These are phyloP conservation scores for Grus americana DNA, from an alignment of 2,113 vertebrate genomes.

Conservation along the genomic window DNA sequence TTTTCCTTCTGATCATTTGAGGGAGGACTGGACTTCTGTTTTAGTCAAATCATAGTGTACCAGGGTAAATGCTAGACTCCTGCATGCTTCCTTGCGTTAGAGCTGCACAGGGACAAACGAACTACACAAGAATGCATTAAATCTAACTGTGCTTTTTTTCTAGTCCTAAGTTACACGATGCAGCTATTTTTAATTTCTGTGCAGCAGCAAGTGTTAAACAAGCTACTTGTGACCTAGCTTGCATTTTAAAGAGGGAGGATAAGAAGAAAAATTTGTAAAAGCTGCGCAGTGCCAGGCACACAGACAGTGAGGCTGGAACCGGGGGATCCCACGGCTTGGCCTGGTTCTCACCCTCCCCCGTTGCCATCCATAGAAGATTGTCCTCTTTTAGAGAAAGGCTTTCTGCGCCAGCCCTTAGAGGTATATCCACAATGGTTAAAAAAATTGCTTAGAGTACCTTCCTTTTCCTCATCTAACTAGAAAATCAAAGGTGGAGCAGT, in stretches of 20 bases:
- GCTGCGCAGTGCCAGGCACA: neutral
- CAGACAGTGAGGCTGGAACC: neutral
- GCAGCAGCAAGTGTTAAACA: slow-evolving; percentile 16
- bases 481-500: neutral
- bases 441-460: neutral
- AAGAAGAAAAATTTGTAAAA: neutral
- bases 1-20: neutral
- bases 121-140: neutral
- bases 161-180: neutral
- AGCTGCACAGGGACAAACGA: neutral
- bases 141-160: neutral
- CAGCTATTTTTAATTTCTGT: slow-evolving; percentile 19
- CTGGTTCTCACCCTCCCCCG: neutral
- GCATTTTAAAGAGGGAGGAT: neutral
- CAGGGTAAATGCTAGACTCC: neutral
- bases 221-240: neutral
- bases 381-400: neutral
- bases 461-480: neutral
- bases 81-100: neutral
- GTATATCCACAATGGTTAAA: neutral
- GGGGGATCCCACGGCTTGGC: neutral
- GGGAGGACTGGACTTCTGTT: neutral
- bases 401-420: neutral
- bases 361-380: neutral
- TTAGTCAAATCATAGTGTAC: neutral